These are phyloP conservation scores for Cosmorhoe ocellata DNA, from an alignment of 2,888 invertebrate genomes.

Conservation along the genomic window DNA sequence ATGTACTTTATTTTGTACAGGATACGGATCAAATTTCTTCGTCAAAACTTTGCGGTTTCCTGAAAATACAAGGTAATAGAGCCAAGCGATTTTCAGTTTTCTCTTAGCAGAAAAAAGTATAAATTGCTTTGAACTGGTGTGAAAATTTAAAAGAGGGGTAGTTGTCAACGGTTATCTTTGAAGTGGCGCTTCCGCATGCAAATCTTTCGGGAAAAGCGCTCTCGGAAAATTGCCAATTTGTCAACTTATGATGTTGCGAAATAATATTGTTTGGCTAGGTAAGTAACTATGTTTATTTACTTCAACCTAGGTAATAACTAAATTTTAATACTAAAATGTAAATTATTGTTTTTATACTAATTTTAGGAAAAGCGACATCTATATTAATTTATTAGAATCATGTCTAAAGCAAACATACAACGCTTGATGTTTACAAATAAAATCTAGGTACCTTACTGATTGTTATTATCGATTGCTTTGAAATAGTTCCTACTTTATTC, in stretches of 20 bases:
- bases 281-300: too few relatives aligned
- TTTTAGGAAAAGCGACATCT: conserved; percentile 16
- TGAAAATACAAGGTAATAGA: conserved; percentile 13
- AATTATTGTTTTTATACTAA: neutral
- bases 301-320: too few relatives aligned
- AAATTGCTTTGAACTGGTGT: conserved; percentile 19
- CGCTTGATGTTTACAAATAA: too few relatives aligned
- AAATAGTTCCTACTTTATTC: neutral
- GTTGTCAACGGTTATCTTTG: conserved; percentile 76
- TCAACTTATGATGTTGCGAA: conserved; percentile 32
- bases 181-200: conserved; percentile 82
- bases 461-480: conserved; percentile 3
- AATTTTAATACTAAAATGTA: too few relatives aligned
- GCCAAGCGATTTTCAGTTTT: conserved; percentile 32
- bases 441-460: too few relatives aligned
- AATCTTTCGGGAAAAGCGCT: conserved; percentile 57
- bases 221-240: conserved; percentile 64
- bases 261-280: neutral
- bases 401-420: too few relatives aligned
- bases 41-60: conserved; percentile 3
- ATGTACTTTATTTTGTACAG: conserved; percentile 9
- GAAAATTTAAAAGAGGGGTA: conserved; percentile 50
- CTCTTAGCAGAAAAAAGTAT: neutral
- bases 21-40: conserved; percentile 7
- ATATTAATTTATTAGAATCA: neutral